Conservation (phyloP, 2,113 vertebrate genomes). For the Petromus typicus region DNA sequence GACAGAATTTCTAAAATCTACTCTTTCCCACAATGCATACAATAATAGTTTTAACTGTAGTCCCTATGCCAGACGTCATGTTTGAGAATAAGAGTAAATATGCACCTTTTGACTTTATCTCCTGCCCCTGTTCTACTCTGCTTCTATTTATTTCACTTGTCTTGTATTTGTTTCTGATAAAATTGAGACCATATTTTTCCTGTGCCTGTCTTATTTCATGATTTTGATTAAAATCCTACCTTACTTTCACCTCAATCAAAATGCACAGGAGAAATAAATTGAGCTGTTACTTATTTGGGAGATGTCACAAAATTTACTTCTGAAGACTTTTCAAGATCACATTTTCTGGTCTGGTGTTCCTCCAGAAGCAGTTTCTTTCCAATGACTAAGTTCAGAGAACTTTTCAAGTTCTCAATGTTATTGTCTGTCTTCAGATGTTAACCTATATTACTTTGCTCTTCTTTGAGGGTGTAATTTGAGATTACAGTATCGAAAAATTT, state of each 20-base stretch:
- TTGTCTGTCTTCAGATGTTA: background rate
- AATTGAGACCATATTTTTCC: background rate
- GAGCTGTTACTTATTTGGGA: background rate
- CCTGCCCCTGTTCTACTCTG: background rate
- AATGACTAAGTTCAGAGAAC: background rate
- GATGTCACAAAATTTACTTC: background rate
- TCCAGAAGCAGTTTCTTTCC: background rate
- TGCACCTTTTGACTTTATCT: background rate
- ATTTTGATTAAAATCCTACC: background rate
- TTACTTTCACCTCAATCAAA: constrained; percentile 20
- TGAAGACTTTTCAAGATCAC: background rate
- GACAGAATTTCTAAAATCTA: background rate
- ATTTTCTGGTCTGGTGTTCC: background rate
- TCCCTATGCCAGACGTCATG: background rate
- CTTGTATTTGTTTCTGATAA: background rate
- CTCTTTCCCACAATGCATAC: no score
- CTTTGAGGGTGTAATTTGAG: background rate
- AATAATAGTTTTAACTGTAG: background rate
- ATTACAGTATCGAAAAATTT: background rate
- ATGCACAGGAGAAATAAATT: constrained; percentile 19
- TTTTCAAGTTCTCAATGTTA: constrained; percentile 11
- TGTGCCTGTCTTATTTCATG: background rate
- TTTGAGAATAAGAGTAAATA: background rate
- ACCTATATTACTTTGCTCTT: background rate
- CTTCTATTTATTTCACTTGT: background rate